Conservation (phyloP, 1,140 invertebrate species). For the Rhopalosiphum maidis region DNA sequence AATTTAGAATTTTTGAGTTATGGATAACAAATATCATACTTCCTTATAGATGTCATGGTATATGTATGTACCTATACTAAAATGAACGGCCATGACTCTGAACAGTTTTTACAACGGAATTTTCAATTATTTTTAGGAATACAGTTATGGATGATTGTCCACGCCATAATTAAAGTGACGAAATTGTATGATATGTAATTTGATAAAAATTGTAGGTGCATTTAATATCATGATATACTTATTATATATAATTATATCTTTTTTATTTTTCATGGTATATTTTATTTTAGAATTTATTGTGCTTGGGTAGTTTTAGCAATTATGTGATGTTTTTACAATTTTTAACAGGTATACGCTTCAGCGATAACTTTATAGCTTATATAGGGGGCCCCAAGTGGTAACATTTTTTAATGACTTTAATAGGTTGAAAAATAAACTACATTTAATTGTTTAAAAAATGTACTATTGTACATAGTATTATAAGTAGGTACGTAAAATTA, state of each 20-base stretch:
- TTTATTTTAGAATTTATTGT: not conserved
- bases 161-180: not conserved
- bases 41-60: not conserved
- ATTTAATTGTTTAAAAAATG: not conserved
- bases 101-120: not conserved
- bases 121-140: not conserved
- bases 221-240: not conserved
- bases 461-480: not conserved
- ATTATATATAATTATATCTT: not conserved
- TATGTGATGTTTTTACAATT: not conserved
- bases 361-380: not conserved
- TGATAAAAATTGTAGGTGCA: not conserved
- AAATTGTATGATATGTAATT: not conserved
- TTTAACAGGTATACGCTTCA: not conserved
- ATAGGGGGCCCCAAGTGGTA: not conserved
- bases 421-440: not conserved
- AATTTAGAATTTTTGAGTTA: not conserved
- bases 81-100: slow-evolving; percentile 40
- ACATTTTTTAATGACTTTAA: not conserved
- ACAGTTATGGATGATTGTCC: not conserved
- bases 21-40: not conserved
- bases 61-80: not conserved
- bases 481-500: not conserved
- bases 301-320: not conserved
- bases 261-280: not conserved